Evolutionary conservation across 2,797 vertebrate species (phyloP).

Genomic region (Otolemur crassicaudatus): DNA sequence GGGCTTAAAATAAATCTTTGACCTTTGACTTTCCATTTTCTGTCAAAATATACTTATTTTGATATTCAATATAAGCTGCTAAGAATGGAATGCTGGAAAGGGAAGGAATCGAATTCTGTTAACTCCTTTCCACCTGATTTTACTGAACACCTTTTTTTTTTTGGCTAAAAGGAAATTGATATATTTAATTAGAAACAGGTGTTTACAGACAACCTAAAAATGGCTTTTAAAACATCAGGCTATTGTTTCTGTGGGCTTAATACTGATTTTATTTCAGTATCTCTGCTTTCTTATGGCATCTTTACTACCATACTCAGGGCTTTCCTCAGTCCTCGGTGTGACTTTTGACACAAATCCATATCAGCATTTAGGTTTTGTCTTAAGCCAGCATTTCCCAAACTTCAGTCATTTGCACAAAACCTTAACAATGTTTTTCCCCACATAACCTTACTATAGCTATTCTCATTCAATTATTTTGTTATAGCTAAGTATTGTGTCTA

Average conservation of each 20-base stretch:
- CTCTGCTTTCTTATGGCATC: neutral
- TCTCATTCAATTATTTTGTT: conserved; percentile 44
- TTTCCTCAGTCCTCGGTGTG: neutral
- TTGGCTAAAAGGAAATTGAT: conserved; percentile 27
- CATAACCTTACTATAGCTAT: neutral
- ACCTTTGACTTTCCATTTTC: conserved; percentile 34
- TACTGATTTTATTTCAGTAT: conserved; percentile 57
- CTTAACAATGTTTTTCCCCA: neutral
- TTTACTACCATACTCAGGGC: neutral
- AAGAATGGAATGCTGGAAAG: conserved; percentile 10
- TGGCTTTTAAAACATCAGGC: conserved; percentile 24
- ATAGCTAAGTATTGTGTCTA: neutral
- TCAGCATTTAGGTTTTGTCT: neutral
- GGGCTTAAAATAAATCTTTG: conserved; percentile 44
- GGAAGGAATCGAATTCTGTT: conserved; percentile 13
- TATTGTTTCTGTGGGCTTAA: neutral
- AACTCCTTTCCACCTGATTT: conserved; percentile 22
- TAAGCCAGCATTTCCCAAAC: neutral
- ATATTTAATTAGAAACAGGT: conserved; percentile 42
- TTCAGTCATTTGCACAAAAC: neutral
- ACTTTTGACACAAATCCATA: conserved; percentile 31
- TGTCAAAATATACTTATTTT: conserved; percentile 50
- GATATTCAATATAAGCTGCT: neutral
- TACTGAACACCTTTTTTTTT: neutral
- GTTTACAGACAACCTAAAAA: conserved; percentile 20